Evolutionary conservation across 2,888 invertebrate species (phyloP).

Genomic region (Ctena decussata): DNA sequence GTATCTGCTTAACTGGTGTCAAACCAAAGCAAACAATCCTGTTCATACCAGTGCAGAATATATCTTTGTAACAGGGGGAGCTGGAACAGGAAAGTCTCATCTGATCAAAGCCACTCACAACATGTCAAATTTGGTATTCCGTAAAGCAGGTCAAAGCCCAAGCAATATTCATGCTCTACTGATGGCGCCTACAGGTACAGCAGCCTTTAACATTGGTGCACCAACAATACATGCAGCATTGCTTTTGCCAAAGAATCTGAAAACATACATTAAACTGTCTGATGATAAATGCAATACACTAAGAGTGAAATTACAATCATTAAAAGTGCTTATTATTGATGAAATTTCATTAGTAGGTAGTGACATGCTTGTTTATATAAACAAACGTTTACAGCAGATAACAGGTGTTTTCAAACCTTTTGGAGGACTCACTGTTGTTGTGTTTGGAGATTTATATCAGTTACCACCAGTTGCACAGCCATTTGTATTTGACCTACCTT

Average conservation of each 20-base stretch:
- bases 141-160: too few relatives aligned
- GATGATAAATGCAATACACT: conserved; percentile 28
- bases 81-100: too few relatives aligned
- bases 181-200: conserved; percentile 27
- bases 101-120: too few relatives aligned
- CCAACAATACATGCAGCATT: conserved; percentile 29
- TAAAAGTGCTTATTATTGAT: conserved; percentile 23
- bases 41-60: too few relatives aligned
- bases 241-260: not conserved
- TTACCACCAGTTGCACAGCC: too few relatives aligned
- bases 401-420: not conserved
- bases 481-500: too few relatives aligned
- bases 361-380: conserved; percentile 16
- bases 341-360: conserved; percentile 31
- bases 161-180: too few relatives aligned
- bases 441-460: too few relatives aligned
- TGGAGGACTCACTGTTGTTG: conserved; percentile 2
- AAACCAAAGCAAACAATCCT: too few relatives aligned
- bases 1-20: too few relatives aligned
- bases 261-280: conserved; percentile 11
- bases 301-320: not conserved
- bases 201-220: conserved; percentile 19
- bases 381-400: conserved; percentile 9
- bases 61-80: too few relatives aligned
- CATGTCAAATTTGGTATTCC: conserved; percentile 47